These are phyloP conservation scores for Hydriomena furcata DNA, from an alignment of 2,888 invertebrate species.

Conservation along the genomic window DNA sequence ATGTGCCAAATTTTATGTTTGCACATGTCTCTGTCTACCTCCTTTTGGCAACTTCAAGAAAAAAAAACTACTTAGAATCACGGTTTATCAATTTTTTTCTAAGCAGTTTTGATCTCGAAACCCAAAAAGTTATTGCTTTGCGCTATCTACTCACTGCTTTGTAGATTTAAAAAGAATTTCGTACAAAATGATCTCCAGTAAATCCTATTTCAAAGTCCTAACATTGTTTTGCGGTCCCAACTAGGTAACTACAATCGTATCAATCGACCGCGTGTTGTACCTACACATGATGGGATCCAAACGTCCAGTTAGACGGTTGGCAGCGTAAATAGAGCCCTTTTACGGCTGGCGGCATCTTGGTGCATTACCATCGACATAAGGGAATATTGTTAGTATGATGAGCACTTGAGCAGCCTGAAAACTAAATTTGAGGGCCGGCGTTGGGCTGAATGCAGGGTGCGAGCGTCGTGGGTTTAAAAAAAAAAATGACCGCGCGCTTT, in stretches of 20 bases:
- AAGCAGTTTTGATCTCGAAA: too few species aligned
- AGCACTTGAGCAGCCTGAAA: slow-evolving; percentile 50
- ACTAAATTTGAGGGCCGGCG: slow-evolving; percentile 33
- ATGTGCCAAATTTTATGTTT: too few species aligned
- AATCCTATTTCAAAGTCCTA: too few species aligned
- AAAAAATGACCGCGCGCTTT: background rate
- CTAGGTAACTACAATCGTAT: slow-evolving; percentile 13
- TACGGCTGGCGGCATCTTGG: slow-evolving; percentile 23
- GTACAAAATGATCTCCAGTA: too few species aligned
- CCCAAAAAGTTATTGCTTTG: too few species aligned
- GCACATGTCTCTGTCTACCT: too few species aligned
- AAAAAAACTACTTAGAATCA: too few species aligned
- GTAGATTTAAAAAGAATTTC: too few species aligned
- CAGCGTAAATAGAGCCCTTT: slow-evolving; percentile 33
- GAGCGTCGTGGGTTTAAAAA: background rate
- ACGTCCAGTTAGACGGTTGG: slow-evolving; percentile 23
- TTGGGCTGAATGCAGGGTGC: slow-evolving; percentile 4
- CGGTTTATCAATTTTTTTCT: too few species aligned
- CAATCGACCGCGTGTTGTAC: slow-evolving; percentile 17
- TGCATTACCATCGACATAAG: slow-evolving; percentile 38
- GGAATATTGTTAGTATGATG: slow-evolving; percentile 51
- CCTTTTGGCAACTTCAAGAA: too few species aligned
- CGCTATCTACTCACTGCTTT: too few species aligned
- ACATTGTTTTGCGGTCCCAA: background rate
- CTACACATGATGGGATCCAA: slow-evolving; percentile 19